Base-by-base conservation (phyloP, 2,113 vertebrate species). In the Connochaetes taurinus region DNA sequence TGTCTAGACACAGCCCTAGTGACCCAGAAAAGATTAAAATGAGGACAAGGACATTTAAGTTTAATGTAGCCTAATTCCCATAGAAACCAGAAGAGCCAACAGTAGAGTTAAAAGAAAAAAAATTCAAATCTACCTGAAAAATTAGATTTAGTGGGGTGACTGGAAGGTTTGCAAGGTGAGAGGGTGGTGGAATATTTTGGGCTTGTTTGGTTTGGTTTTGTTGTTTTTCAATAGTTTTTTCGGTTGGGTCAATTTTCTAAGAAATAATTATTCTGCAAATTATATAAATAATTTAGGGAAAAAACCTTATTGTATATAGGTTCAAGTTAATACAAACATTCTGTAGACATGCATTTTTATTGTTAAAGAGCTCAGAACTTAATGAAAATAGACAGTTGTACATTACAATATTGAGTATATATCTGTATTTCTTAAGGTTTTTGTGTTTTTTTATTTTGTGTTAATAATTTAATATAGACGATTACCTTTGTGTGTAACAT, bases 1-100 rank as follows among this genome's bases (percentile, higher is more conserved):
- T 98, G 97, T 98, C 96, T 98, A 98, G 97, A 98, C 96, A 97
- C 11, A 98, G 91, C 57, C 93, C 93, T 53, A 50, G 94, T 97
- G 95, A 94, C 97, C 97, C 91, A 98, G 97, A 98, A 98, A 97
- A 97, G 87, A 64, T 62, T 47, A 94, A 97, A 98, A 97, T 47
- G 94, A 98, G 97, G 96, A 93, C 97, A 98, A 98, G 97, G 96
- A 93, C 94, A 97, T 96, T 97, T 94, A 95, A 96, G 89, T 93
- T 97, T 96, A 94, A 95, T 81, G 52, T 88, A 94, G 40, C 43
- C 86, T 96, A 91, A 97, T 97, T 96, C 86, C 95, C 86, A 43
- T 76, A 84, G 96, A 96, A 92, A 96, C 36, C 17, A 86, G 84
- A 86, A 96, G 98, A 91, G 27, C 43, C 93, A 95, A 78, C 60